Evolutionary conservation across 2,888 invertebrate species (phyloP), one percentile per base, ranked within the genome.

Genomic region (Melanostoma mellinum): DNA sequence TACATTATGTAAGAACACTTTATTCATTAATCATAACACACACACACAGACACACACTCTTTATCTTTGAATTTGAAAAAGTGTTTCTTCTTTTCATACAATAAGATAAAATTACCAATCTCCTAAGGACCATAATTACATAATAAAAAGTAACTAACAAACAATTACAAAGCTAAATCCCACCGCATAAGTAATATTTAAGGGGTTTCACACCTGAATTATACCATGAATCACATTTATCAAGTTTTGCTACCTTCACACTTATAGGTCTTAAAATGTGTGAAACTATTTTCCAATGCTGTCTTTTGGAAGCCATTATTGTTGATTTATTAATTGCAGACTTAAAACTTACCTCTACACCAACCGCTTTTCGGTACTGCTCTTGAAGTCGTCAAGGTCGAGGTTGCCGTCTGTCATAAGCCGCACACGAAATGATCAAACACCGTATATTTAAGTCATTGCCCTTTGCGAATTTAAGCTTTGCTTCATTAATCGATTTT

Each of bases 401-500:
- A 52, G 8, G 53, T 20, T 46, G 30, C 36, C 36, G 44, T 58
- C 42, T 58, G 8, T 63, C 56, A 38, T 63, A 50, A 50, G 44
- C 76, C 40, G 35, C 65, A 44, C 53, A 20, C 0, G 67, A 53
- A 53, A 36, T 55, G 60, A 20, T 33, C 53, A 44, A 65, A 60
- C 32, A 44, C 44, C 20, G 33, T 56, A 52, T 10, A 67, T 32
- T 36, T 9, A 61, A 68, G 81, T 77, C 77, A 77, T 72, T 35
- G 81, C 77, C 67, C 81, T 61, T 60, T 50, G 53, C n/a, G 20
- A 67, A 55, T 65, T 8, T 40, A 10, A 35, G 38, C 58, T 56
- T 56, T 1, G 33, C 10, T 61, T 10, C 20, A 53, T 52, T 53
- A 68, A 72, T 72, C 42, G 67, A 67, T 68, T 48, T 76, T 65